phyloP scores from a whole-genome alignment of 2,113 vertebrate species.

The Labrus mixtus region DNA sequence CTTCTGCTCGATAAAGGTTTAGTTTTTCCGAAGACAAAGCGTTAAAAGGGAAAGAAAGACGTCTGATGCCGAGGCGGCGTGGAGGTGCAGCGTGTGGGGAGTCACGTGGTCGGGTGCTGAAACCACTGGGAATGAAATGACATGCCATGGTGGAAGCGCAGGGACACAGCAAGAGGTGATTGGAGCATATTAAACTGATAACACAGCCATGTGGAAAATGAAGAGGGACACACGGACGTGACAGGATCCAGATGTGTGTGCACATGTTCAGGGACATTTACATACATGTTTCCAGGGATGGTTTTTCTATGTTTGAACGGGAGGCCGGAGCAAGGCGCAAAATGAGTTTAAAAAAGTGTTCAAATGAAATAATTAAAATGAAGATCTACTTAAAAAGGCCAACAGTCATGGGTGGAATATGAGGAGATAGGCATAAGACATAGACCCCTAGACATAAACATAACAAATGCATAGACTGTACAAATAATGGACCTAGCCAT shows the following conservation, averaged over 20 bases:
- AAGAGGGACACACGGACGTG: slow-evolving; percentile 10
- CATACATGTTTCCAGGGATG: neutral
- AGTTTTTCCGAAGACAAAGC: slow-evolving; percentile 48
- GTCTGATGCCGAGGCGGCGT: slow-evolving; percentile 52
- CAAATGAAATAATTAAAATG: too few relatives aligned
- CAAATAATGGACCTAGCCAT: too few relatives aligned
- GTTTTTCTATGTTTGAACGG: neutral
- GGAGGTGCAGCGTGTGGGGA: neutral
- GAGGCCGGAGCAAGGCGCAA: neutral
- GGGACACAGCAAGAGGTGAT: slow-evolving; percentile 55
- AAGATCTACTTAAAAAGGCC: too few relatives aligned
- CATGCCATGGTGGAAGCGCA: slow-evolving; percentile 40
- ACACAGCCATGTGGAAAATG: slow-evolving; percentile 62
- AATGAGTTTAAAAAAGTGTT: too few relatives aligned
- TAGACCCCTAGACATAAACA: too few relatives aligned
- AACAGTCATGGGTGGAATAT: too few relatives aligned
- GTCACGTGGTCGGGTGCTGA: slow-evolving; percentile 13
- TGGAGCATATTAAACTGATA: slow-evolving; percentile 68
- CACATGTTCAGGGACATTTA: neutral
- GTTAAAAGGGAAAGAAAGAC: slow-evolving; percentile 58
- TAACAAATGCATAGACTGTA: too few relatives aligned
- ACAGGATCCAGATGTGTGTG: slow-evolving; percentile 10
- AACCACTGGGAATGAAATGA: slow-evolving; percentile 56
- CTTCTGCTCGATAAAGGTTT: slow-evolving; percentile 63
- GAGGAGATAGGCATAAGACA: neutral